These are phyloP conservation scores for Scolanthus callimorphus DNA, from an alignment of 92 coral and sea anemone species.

Conservation along the genomic window DNA sequence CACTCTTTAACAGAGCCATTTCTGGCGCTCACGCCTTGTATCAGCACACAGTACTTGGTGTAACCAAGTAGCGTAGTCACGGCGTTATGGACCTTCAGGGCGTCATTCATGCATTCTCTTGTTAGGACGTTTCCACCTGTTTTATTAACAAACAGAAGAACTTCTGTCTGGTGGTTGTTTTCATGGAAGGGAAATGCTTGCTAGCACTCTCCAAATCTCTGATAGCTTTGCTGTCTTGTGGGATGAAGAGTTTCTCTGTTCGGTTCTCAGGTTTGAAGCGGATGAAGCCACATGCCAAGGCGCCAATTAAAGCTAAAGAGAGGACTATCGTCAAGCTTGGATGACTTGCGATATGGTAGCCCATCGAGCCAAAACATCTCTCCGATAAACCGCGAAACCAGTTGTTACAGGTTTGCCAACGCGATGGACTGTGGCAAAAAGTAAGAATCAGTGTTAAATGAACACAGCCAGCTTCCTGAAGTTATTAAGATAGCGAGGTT, in stretches of 20 bases:
- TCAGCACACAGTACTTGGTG: slow-evolving; percentile 30
- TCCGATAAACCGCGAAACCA: neutral
- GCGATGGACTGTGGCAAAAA: neutral
- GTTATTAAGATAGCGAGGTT: too few relatives aligned
- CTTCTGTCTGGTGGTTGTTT: slow-evolving; percentile 45
- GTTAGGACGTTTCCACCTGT: slow-evolving; percentile 27
- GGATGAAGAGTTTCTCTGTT: slow-evolving; percentile 66
- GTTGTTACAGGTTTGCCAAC: neutral
- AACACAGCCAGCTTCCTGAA: too few relatives aligned
- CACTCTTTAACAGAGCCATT: neutral
- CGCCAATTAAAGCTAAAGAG: slow-evolving; percentile 37
- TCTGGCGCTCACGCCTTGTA: neutral
- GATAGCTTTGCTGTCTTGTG: slow-evolving; percentile 69
- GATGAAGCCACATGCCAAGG: slow-evolving; percentile 59
- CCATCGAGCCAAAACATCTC: slow-evolving; percentile 27
- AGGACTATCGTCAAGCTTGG: slow-evolving; percentile 39
- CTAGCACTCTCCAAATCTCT: slow-evolving; percentile 58
- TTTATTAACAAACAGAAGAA: slow-evolving; percentile 29
- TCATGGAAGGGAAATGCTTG: slow-evolving; percentile 40
- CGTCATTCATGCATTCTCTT: slow-evolving; percentile 39
- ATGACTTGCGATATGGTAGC: slow-evolving; percentile 39
- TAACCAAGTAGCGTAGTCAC: slow-evolving; percentile 34
- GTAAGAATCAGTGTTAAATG: too few relatives aligned
- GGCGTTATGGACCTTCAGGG: slow-evolving; percentile 35
- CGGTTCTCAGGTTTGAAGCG: slow-evolving; percentile 61